Percentiles rank a stretch among this genome's conserved stretches.
These are phyloP conservation scores for Podiceps cristatus DNA, from an alignment of 2,113 vertebrate genomes.

Conservation along the genomic window DNA sequence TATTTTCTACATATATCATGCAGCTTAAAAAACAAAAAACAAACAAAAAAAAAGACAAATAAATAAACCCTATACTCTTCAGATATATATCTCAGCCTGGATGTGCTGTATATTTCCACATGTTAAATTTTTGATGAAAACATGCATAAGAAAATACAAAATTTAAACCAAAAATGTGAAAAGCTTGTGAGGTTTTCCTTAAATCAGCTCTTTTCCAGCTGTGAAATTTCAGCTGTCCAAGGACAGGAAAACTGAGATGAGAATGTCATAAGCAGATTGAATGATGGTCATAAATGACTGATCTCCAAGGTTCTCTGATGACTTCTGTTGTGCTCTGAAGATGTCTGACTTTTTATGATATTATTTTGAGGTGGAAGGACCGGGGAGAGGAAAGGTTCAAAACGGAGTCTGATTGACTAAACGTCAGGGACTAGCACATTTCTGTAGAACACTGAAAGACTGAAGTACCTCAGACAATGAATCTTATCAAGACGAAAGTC, in stretches of 20 bases:
- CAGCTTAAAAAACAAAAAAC: neutral
- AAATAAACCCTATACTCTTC: neutral
- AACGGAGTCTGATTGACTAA: neutral
- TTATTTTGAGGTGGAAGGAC: neutral
- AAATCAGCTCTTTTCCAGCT: neutral
- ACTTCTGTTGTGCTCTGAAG: neutral
- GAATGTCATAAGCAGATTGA: neutral
- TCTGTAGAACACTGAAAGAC: neutral
- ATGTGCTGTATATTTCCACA: neutral
- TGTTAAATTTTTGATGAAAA: neutral
- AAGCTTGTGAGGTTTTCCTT: neutral
- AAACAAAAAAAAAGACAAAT: neutral
- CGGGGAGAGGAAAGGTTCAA: neutral
- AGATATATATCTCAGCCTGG: neutral
- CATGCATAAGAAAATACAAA: neutral
- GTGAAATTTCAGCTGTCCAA: neutral
- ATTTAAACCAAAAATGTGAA: neutral
- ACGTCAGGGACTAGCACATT: neutral
- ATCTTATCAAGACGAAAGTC: neutral
- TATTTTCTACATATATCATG: neutral
- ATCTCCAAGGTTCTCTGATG: neutral
- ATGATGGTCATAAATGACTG: neutral
- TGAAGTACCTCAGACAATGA: neutral
- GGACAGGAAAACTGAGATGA: neutral
- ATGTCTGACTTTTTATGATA: neutral